Evolutionary conservation across 2,797 vertebrate species (phyloP).

Genomic region (Lithobates sylvaticus): DNA sequence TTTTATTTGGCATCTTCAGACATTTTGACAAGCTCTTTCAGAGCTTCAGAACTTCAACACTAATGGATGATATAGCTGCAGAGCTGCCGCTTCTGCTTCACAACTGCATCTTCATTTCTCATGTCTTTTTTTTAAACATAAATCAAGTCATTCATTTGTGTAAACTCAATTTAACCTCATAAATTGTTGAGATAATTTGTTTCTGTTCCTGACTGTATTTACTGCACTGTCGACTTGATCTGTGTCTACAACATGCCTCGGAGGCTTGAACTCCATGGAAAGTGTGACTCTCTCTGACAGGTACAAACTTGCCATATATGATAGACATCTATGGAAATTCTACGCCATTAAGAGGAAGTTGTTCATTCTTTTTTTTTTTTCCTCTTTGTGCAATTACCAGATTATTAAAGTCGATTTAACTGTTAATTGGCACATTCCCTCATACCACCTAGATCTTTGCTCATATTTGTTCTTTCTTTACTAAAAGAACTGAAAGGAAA

Average conservation of each 20-base stretch:
- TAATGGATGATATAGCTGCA: neutral
- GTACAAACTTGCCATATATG: constrained; percentile 39
- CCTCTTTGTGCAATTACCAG: neutral
- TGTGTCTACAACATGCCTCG: constrained; percentile 32
- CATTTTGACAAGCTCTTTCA: neutral
- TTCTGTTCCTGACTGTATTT: constrained; percentile 39
- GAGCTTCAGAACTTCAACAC: too few species aligned
- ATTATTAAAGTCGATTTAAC: neutral
- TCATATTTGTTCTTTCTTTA: constrained; percentile 26
- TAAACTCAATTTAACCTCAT: constrained; percentile 59
- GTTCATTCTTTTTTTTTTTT: constrained; percentile 3
- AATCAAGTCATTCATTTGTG: constrained; percentile 61
- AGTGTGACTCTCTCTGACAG: constrained; percentile 16
- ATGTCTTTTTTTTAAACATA: constrained; percentile 63
- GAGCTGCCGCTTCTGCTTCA: neutral
- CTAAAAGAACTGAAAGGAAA: constrained; percentile 35
- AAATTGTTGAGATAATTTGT: constrained; percentile 38
- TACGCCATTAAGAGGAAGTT: neutral
- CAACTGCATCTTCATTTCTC: constrained; percentile 59
- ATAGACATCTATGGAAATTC: constrained; percentile 37
- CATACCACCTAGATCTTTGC: neutral
- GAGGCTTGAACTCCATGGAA: constrained; percentile 40
- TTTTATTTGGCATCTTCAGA: neutral
- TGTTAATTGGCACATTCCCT: neutral
- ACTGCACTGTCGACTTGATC: constrained; percentile 21